Percentiles rank a stretch among this genome's conserved stretches.
These are phyloP conservation scores for Todiramphus chloris DNA, from an alignment of 2,113 vertebrate species.

Conservation along the genomic window DNA sequence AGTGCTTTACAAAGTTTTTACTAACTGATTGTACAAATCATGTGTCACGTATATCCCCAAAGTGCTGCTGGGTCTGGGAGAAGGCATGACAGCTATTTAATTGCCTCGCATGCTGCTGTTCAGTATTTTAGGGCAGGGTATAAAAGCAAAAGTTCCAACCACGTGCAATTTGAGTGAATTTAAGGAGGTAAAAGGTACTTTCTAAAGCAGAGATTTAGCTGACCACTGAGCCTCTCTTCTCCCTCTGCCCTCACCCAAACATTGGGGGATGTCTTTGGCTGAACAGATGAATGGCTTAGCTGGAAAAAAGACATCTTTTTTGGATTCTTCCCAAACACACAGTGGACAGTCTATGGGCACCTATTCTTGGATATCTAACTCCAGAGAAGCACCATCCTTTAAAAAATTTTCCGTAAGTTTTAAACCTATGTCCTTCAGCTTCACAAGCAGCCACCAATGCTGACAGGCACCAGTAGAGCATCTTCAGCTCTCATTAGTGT, in stretches of 20 bases:
- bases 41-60: conserved; percentile 12
- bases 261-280: not conserved
- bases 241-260: not conserved
- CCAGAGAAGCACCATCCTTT: not conserved
- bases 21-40: conserved; percentile 56
- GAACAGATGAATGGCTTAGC: not conserved
- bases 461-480: not conserved
- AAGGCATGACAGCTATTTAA: conserved; percentile 46
- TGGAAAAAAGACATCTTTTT: not conserved
- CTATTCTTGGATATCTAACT: not conserved
- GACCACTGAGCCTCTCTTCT: not conserved
- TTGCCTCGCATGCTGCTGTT: not conserved
- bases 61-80: not conserved
- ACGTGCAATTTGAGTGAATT: not conserved
- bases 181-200: not conserved
- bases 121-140: not conserved
- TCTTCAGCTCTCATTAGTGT: conserved; percentile 7
- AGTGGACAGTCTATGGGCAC: not conserved
- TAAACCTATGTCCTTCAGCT: not conserved
- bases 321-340: not conserved
- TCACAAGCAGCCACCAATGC: not conserved
- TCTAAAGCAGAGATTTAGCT: not conserved
- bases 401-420: not conserved
- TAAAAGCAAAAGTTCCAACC: conserved; percentile 5
- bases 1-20: conserved; percentile 45